These are phyloP conservation scores for Exocentrus adspersus DNA, from an alignment of 2,888 invertebrate species.

Conservation along the genomic window DNA sequence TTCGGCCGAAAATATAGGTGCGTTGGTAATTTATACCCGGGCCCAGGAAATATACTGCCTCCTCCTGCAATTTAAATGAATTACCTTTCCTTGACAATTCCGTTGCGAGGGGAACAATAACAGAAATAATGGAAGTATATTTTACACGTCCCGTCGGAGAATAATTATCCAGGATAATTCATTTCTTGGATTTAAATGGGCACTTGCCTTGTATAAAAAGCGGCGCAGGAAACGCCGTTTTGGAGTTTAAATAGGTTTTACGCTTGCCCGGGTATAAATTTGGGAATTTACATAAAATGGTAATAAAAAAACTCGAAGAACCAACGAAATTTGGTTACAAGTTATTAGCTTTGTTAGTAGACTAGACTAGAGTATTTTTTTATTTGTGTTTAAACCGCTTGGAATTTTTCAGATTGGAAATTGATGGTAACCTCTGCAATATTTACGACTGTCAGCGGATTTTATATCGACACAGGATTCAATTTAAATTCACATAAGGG, in stretches of 20 bases:
- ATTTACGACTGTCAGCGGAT: not conserved
- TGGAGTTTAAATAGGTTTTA: no score
- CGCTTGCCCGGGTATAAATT: no score
- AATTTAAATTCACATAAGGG: no score
- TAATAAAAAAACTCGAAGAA: no score
- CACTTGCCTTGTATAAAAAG: not conserved
- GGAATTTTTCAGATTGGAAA: not conserved
- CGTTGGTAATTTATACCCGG: constrained; percentile 29
- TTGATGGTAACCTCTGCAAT: not conserved
- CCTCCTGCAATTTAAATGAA: constrained; percentile 31
- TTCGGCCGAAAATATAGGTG: constrained; percentile 23
- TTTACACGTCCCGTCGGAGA: constrained; percentile 6
- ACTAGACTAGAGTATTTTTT: no score
- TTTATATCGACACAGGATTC: no score
- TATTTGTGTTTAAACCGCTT: no score
- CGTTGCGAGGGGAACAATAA: constrained; percentile 27
- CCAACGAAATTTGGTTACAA: no score
- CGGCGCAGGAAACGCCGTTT: not conserved
- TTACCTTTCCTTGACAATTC: constrained; percentile 33
- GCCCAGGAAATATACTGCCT: constrained; percentile 25
- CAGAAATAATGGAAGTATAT: constrained; percentile 26
- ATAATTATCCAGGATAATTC: constrained; percentile 12
- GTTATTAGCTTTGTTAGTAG: no score
- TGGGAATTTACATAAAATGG: no score
- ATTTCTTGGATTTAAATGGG: not conserved